Conservation (phyloP, 92 coral and sea anemone species). For the Porites divaricata region DNA sequence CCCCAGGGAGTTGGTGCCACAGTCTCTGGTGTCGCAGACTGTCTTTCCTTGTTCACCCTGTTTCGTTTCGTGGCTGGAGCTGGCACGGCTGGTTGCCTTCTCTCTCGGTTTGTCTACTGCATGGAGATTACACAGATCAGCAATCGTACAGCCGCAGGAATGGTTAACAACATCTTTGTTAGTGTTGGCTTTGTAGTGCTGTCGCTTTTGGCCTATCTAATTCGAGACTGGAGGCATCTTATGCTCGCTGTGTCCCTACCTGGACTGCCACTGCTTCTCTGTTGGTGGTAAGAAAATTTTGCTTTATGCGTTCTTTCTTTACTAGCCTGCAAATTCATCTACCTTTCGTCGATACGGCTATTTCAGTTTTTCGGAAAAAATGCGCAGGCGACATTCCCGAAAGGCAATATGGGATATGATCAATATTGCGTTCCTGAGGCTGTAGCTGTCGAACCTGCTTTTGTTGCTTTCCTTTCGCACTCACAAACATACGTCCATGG, state of each 20-base stretch:
- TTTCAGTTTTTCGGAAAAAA: too few species aligned
- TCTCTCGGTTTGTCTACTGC: conserved; percentile 83
- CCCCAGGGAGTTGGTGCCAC: conserved; percentile 63
- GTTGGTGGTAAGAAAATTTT: conserved; percentile 69
- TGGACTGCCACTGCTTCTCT: conserved; percentile 46
- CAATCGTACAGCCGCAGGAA: conserved; percentile 85
- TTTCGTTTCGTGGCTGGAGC: conserved; percentile 80
- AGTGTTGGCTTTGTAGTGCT: conserved; percentile 72
- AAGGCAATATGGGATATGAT: too few species aligned
- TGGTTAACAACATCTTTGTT: conserved; percentile 74
- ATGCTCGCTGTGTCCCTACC: conserved; percentile 71
- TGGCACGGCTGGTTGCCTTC: conserved; percentile 81
- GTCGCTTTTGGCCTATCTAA: conserved; percentile 67
- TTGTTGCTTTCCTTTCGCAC: too few species aligned
- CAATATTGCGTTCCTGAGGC: too few species aligned
- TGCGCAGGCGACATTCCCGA: too few species aligned
- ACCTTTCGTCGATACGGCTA: too few species aligned
- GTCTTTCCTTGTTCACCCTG: conserved; percentile 79
- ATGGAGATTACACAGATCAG: conserved; percentile 76
- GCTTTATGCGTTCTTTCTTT: neutral
- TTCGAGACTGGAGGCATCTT: conserved; percentile 81
- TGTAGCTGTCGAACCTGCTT: too few species aligned
- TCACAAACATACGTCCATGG: too few species aligned
- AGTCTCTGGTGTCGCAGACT: conserved; percentile 69
- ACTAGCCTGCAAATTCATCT: too few species aligned